phyloP scores from a whole-genome alignment of 2,888 invertebrate species.

The Dyspetes luteomarginatus region DNA sequence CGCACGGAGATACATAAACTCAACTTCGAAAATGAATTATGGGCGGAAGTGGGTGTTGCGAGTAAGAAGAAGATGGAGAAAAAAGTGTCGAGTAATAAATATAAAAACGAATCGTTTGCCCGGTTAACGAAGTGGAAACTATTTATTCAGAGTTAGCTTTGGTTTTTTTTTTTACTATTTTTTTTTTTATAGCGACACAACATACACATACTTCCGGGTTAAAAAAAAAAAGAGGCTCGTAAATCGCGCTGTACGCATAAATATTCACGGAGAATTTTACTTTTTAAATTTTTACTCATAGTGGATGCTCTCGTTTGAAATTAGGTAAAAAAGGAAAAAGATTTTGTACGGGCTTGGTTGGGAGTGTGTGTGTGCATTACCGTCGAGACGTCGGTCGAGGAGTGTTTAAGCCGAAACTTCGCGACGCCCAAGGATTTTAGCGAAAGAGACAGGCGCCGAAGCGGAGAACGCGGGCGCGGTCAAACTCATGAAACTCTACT shows the following conservation, averaged over 20 bases:
- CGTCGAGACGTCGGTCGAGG: conserved; percentile 30
- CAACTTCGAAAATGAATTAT: conserved; percentile 55
- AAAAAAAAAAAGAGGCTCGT: conserved; percentile 10
- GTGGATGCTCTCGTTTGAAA: conserved; percentile 27
- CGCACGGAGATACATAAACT: conserved; percentile 14
- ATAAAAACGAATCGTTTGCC: conserved; percentile 61
- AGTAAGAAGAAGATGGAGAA: conserved; percentile 11
- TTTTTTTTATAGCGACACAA: conserved; percentile 12
- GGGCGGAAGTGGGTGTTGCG: conserved; percentile 66
- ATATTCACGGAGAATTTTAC: background rate
- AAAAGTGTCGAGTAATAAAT: conserved; percentile 64
- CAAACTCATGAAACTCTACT: conserved; percentile 60
- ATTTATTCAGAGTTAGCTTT: conserved; percentile 48
- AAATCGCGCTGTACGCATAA: conserved; percentile 5
- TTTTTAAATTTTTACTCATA: background rate
- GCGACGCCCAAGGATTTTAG: conserved; percentile 30
- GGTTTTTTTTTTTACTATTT: background rate
- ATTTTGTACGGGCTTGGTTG: conserved; percentile 23
- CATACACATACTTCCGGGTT: conserved; percentile 23
- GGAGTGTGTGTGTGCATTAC: conserved; percentile 7
- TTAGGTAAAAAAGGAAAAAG: conserved; percentile 29
- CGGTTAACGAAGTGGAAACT: conserved; percentile 47
- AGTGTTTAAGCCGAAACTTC: conserved; percentile 5
- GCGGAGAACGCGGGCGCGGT: conserved; percentile 54
- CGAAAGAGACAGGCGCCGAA: conserved; percentile 34